Conservation (phyloP, 2,113 vertebrate species). For the Cebus imitator region DNA sequence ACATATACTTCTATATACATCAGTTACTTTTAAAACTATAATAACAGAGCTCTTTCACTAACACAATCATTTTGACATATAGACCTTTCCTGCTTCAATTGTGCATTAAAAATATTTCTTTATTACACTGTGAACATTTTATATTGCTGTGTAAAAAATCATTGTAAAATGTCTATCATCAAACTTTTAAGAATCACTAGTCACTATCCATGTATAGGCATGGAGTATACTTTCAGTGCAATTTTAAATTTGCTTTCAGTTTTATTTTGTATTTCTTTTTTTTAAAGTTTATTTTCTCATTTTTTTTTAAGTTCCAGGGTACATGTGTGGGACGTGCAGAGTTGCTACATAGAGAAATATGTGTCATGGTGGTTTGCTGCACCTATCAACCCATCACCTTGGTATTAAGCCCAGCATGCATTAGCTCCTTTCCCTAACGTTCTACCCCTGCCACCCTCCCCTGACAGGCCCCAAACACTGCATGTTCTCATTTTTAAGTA, state of each 20-base stretch:
- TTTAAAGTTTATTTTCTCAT: too few species aligned
- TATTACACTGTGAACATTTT: not conserved
- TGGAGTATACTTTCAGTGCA: conserved; percentile 1
- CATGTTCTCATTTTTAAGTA: too few species aligned
- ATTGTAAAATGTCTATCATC: not conserved
- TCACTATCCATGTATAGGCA: not conserved
- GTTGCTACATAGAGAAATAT: too few species aligned
- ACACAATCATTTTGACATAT: not conserved
- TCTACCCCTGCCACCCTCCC: too few species aligned
- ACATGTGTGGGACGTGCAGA: too few species aligned
- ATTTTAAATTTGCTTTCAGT: not conserved
- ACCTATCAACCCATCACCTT: too few species aligned
- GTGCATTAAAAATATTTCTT: not conserved
- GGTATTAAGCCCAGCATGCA: too few species aligned
- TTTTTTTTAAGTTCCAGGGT: too few species aligned
- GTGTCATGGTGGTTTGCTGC: too few species aligned
- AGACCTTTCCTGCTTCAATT: not conserved
- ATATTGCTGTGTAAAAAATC: not conserved
- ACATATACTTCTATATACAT: not conserved
- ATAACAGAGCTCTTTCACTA: not conserved
- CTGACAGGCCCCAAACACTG: too few species aligned
- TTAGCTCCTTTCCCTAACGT: too few species aligned
- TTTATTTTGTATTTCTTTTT: not conserved
- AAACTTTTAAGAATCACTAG: not conserved
- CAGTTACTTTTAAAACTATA: not conserved